These are phyloP conservation scores for Eumerus sabulonum DNA, from an alignment of 2,888 invertebrate species.

Conservation along the genomic window DNA sequence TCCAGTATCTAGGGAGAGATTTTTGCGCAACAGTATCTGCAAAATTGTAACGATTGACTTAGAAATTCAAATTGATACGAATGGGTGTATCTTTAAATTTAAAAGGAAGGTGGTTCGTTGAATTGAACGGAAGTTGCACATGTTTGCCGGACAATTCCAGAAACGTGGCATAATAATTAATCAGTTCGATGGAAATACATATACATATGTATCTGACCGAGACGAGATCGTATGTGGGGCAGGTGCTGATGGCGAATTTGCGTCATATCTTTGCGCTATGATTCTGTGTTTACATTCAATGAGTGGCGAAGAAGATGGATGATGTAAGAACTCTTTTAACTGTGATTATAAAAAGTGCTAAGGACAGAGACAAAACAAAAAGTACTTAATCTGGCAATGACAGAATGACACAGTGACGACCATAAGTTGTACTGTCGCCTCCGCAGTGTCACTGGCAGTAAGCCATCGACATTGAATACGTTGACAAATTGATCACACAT, in stretches of 20 bases:
- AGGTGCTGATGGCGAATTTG: no score
- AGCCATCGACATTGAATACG: constrained; percentile 4
- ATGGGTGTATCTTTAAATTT: no score
- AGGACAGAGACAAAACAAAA: no score
- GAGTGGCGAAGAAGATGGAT: no score
- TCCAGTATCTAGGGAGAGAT: not conserved
- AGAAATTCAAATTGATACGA: no score
- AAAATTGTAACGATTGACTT: no score
- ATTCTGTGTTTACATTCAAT: no score
- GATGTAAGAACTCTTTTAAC: no score
- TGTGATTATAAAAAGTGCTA: no score
- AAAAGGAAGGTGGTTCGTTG: not conserved
- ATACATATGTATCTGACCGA: not conserved
- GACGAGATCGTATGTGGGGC: no score
- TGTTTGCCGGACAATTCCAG: not conserved
- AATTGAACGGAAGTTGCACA: not conserved
- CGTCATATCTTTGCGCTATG: no score
- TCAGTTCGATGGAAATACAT: not conserved
- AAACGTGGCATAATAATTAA: not conserved
- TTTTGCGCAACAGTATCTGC: no score
- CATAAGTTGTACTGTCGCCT: constrained; percentile 28
- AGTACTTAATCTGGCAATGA: not conserved
- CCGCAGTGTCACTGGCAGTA: constrained; percentile 36
- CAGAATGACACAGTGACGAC: constrained; percentile 31
- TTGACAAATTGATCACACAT: constrained; percentile 48